Percentiles rank a stretch among this genome's conserved stretches.
phyloP scores from a whole-genome alignment of 2,113 vertebrate genomes.

The Takifugu bimaculatus region DNA sequence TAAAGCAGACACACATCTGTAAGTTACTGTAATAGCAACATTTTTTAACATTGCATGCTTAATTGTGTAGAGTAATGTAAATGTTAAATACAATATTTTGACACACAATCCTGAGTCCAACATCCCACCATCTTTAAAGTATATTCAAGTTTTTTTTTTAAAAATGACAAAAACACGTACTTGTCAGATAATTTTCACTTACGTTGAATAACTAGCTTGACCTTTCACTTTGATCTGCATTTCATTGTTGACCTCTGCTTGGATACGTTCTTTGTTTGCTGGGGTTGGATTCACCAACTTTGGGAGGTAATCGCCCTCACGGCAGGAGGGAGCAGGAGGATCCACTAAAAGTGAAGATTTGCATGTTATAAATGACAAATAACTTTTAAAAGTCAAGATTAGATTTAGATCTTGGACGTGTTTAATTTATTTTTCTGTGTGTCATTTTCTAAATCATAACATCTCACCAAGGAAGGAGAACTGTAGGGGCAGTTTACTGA shows the following conservation, averaged over 20 bases:
- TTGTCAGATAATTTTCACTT: constrained; percentile 8
- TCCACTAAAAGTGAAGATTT: constrained; percentile 53
- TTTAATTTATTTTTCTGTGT: too few species aligned
- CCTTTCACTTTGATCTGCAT: constrained; percentile 61
- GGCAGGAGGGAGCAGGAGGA: constrained; percentile 49
- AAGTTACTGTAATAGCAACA: too few species aligned
- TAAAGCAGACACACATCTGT: background rate
- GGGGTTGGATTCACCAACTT: constrained; percentile 59
- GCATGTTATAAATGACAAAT: background rate
- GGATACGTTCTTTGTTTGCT: constrained; percentile 27
- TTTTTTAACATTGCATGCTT: too few species aligned
- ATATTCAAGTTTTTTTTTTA: too few species aligned
- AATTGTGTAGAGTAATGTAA: too few species aligned
- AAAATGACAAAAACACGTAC: too few species aligned
- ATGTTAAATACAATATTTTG: background rate
- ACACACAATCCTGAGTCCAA: background rate
- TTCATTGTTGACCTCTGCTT: constrained; percentile 46
- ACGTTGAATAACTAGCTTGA: constrained; percentile 36
- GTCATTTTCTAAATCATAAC: background rate
- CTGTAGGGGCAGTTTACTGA: constrained; percentile 66
- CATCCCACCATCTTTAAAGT: background rate
- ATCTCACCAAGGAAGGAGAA: constrained; percentile 61
- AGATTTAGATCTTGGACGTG: too few species aligned
- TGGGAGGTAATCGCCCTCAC: constrained; percentile 58
- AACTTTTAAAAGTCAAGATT: background rate